Evolutionary conservation across 1,140 invertebrate species (phyloP).

Genomic region (Cyclina sinensis): DNA sequence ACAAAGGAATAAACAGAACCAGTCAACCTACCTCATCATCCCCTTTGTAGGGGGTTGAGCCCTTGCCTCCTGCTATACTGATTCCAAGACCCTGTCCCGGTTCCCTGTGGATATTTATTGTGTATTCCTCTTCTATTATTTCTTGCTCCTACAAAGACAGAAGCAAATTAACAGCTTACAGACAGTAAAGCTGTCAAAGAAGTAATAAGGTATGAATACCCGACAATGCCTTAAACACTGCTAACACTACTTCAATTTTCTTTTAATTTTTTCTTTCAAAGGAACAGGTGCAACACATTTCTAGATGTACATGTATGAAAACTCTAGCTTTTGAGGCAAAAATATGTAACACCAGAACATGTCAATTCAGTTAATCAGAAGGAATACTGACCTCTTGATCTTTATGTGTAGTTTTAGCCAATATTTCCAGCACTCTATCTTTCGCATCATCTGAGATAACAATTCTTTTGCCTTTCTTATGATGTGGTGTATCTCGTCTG

Average conservation of each 20-base stretch:
- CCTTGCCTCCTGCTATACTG: constrained; percentile 97
- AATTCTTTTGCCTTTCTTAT: constrained; percentile 98
- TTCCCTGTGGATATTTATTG: constrained; percentile 94
- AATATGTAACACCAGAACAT: too few relatives aligned
- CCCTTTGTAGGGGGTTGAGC: constrained; percentile 95
- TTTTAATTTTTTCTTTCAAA: too few relatives aligned
- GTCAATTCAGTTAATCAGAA: too few relatives aligned
- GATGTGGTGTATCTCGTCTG: constrained; percentile 97
- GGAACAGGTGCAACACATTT: too few relatives aligned
- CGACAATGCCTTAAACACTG: too few relatives aligned
- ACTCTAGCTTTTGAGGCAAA: neutral
- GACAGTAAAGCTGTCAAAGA: too few relatives aligned
- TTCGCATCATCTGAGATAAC: constrained; percentile 82
- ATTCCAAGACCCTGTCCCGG: constrained; percentile 93
- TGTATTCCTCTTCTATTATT: constrained; percentile 90
- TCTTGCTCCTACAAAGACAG: constrained; percentile 53
- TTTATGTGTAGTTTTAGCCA: constrained; percentile 80
- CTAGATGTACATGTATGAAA: too few relatives aligned
- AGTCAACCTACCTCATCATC: constrained; percentile 91
- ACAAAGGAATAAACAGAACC: too few relatives aligned
- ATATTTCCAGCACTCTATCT: constrained; percentile 84
- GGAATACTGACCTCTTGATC: constrained; percentile 61
- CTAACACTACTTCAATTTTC: too few relatives aligned
- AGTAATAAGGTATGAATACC: too few relatives aligned
- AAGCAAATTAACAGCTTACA: too few relatives aligned